Evolutionary conservation across 2,113 vertebrate species (phyloP), one percentile per base, ranked within the genome.

Genomic region (Ancistrus triradiatus): DNA sequence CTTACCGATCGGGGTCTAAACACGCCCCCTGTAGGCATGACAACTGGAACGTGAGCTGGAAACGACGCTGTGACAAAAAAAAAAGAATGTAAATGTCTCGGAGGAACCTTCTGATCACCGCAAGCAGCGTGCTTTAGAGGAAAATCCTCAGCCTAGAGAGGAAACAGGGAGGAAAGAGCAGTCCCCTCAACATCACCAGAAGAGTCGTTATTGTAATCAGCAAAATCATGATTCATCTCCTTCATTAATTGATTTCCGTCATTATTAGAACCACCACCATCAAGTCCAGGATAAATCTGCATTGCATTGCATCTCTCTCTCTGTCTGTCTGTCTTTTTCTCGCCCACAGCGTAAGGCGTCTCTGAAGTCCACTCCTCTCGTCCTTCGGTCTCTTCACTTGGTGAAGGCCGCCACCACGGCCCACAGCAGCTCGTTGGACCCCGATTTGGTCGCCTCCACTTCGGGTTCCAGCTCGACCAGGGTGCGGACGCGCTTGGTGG

Each of bases 391-490:
- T n/a, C n/a, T n/a, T n/a, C 40, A 73, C 59, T 72, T 70, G 43
- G 69, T 75, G 49, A 69, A 73, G 51, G 59, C 35, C 14, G 66
- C 66, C 31, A 99, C 93, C 27, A 97, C 95, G 1, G 94, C 93
- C 96, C 96, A 99, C 59, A 99, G 90, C 38, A 98, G 90, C 88
- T 99, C 94, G 18, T 88, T 97, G 1, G 89, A 88, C 51, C 81
- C 92, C 73, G 93, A 81, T 88, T 95, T 98, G 40, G 90, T 74
- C 83, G 91, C 91, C 77, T 98, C 96, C 18, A 88, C 89, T 77
- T 99, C 96, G 0, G 95, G 93, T 80, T 99, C 95, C 79, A 98
- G 85, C 84, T 98, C 95, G 8, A 98, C 86, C 31, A 99, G 90
- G 65, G 91, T 85, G 59, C 95, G 91, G 63, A 99, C 93, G 75